These are phyloP conservation scores for Casuarius casuarius DNA, from an alignment of 2,113 vertebrate species.

Conservation along the genomic window DNA sequence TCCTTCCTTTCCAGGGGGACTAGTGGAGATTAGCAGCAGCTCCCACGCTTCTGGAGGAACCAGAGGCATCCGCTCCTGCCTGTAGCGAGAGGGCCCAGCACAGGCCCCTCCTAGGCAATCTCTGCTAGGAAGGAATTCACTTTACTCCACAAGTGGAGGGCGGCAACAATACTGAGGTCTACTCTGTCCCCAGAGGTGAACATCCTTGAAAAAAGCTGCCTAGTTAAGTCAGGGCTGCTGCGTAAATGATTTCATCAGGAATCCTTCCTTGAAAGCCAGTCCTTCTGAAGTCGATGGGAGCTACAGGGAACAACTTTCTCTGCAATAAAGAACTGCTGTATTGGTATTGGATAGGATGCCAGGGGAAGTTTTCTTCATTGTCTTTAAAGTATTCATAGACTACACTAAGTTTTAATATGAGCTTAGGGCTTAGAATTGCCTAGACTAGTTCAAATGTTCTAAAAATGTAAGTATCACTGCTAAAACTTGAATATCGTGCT, in stretches of 20 bases:
- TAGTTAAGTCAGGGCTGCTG: neutral
- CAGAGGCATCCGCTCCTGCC: neutral
- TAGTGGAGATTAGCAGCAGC: too few species aligned
- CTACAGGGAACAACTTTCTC: neutral
- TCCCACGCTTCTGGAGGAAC: neutral
- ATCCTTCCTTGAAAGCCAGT: neutral
- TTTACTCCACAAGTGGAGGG: neutral
- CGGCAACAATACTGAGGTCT: neutral
- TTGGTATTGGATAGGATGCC: neutral
- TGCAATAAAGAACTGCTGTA: neutral
- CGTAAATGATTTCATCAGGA: neutral
- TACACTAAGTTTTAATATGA: neutral
- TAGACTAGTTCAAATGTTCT: neutral
- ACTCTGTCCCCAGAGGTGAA: neutral
- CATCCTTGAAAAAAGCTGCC: neutral
- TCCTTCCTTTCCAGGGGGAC: neutral
- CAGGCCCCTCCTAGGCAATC: neutral
- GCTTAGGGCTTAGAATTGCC: neutral
- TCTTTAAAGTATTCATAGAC: slow-evolving; percentile 16
- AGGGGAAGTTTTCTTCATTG: neutral
- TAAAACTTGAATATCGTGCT: neutral
- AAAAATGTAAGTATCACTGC: neutral
- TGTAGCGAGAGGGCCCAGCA: neutral
- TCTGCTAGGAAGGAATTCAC: neutral
- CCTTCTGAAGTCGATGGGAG: neutral